phyloP scores from a whole-genome alignment of 2,113 vertebrate species.

The Deroptyus accipitrinus region DNA sequence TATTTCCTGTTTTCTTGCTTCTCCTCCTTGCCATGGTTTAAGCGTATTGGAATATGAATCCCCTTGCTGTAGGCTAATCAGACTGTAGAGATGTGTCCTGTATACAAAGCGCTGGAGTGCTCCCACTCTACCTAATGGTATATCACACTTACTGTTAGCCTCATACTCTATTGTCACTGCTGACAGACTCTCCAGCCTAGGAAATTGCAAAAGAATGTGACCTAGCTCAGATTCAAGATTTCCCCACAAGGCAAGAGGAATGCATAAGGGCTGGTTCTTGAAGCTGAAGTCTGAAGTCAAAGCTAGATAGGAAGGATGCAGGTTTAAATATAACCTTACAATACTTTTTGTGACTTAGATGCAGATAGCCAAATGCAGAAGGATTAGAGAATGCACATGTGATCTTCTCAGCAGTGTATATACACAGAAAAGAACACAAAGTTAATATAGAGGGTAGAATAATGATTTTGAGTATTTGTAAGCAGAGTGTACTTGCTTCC shows the following conservation, averaged over 20 bases:
- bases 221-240: neutral
- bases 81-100: neutral
- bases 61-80: neutral
- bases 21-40: neutral
- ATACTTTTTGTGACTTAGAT: neutral
- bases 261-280: neutral
- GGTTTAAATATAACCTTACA: neutral
- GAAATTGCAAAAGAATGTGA: neutral
- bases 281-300: neutral
- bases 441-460: neutral
- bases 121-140: rapidly evolving
- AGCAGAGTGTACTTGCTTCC: neutral
- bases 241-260: neutral
- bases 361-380: neutral
- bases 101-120: neutral
- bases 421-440: neutral
- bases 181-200: neutral
- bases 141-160: rapidly evolving
- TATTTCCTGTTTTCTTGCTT: neutral
- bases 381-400: neutral
- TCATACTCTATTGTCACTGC: neutral
- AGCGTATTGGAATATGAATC: neutral
- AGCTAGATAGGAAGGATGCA: neutral
- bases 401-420: neutral
- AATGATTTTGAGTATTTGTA: neutral